Percentiles rank a stretch among this genome's conserved stretches.
phyloP scores from a whole-genome alignment of 2,888 invertebrate genomes.

The Sminthurinus aureus region DNA sequence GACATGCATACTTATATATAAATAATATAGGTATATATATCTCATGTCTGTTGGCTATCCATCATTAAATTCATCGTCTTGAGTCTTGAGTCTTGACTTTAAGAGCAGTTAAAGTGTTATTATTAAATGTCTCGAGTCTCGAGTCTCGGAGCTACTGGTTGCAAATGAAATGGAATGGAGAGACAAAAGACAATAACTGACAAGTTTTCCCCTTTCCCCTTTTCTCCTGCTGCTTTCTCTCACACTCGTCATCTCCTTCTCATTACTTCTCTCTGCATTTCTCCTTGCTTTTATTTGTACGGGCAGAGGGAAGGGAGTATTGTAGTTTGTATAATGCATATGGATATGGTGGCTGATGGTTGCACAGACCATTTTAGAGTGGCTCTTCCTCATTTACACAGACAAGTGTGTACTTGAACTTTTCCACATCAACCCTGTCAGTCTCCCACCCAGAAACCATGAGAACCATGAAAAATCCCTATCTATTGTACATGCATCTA shows the following conservation, averaged over 20 bases:
- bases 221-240: background rate
- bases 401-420: background rate
- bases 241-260: background rate
- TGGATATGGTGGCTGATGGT: background rate
- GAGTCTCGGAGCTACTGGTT: background rate
- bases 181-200: background rate
- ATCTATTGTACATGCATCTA: too few species aligned
- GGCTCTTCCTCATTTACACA: background rate
- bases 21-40: too few species aligned
- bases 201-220: background rate
- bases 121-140: background rate
- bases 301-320: too few species aligned
- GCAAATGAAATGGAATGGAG: background rate
- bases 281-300: too few species aligned
- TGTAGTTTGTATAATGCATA: background rate
- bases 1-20: too few species aligned
- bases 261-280: background rate
- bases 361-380: background rate
- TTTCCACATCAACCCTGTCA: background rate
- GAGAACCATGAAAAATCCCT: too few species aligned
- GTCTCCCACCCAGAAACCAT: background rate
- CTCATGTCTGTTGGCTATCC: background rate
- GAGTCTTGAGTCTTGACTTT: slow-evolving; percentile 15
- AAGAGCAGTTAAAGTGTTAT: background rate
- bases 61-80: slow-evolving; percentile 7